phyloP scores from a whole-genome alignment of 1,140 invertebrate genomes.

The Diprion similis region DNA sequence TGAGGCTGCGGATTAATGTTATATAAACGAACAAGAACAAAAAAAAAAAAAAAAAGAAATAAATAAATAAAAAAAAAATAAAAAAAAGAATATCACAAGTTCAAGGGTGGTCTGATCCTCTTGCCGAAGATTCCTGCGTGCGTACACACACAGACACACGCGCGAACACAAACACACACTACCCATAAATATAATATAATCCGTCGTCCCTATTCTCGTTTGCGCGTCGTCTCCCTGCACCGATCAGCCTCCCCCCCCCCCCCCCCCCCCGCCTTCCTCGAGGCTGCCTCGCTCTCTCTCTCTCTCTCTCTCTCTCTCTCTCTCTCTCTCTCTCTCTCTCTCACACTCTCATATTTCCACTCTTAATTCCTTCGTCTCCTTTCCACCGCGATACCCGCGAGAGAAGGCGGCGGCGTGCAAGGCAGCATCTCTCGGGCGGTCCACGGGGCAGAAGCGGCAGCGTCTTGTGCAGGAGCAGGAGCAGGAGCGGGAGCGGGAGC shows the following conservation, averaged over 20 bases:
- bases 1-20: too few species aligned
- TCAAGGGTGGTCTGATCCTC: neutral
- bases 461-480: neutral
- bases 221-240: neutral
- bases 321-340: neutral
- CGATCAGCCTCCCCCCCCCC: too few species aligned
- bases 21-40: neutral
- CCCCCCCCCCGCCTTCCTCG: conserved; percentile 9
- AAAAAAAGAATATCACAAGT: neutral
- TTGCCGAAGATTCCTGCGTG: conserved; percentile 12
- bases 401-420: conserved; percentile 15
- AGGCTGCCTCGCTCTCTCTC: neutral
- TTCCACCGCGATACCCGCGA: neutral
- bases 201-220: conserved; percentile 6
- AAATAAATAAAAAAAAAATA: neutral
- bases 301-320: too few species aligned
- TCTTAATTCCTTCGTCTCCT: too few species aligned
- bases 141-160: neutral
- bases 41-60: neutral
- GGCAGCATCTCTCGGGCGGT: neutral
- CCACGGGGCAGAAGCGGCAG: neutral
- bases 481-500: neutral
- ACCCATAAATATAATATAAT: neutral
- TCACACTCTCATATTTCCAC: neutral
- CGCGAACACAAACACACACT: too few species aligned